phyloP scores from a whole-genome alignment of 2,797 vertebrate species.

The Falco naumanni region DNA sequence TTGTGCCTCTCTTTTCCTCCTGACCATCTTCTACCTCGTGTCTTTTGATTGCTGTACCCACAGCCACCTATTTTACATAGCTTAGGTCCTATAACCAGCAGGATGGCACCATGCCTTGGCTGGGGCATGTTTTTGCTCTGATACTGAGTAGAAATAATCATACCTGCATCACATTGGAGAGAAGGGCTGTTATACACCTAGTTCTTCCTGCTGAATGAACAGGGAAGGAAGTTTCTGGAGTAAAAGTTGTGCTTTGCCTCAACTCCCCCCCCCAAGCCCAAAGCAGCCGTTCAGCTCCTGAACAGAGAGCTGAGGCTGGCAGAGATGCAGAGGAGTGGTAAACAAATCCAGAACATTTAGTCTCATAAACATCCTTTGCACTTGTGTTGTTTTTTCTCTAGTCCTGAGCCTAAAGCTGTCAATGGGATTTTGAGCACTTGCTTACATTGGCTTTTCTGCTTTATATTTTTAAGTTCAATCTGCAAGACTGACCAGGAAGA shows the following conservation, averaged over 20 bases:
- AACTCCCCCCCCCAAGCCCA: neutral
- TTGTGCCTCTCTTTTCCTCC: neutral
- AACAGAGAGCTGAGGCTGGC: slow-evolving; percentile 13
- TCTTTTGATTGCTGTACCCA: neutral
- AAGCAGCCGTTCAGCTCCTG: neutral
- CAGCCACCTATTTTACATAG: neutral
- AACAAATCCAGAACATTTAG: slow-evolving; percentile 54
- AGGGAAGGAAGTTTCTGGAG: neutral
- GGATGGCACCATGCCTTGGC: neutral
- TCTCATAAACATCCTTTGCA: slow-evolving; percentile 63
- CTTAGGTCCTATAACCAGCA: neutral
- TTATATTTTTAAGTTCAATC: neutral
- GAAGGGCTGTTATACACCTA: neutral
- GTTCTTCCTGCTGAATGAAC: neutral
- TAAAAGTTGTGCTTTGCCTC: neutral
- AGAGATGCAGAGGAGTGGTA: slow-evolving; percentile 23
- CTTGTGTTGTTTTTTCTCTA: slow-evolving; percentile 10
- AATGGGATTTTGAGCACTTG: neutral
- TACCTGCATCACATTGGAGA: neutral
- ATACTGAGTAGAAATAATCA: neutral
- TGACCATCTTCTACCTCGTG: neutral
- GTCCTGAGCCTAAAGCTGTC: slow-evolving; percentile 42
- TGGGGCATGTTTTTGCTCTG: neutral
- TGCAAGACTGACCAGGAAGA: neutral
- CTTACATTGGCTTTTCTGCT: slow-evolving; percentile 14